Conservation (phyloP, 2,113 vertebrate species). For the Etheostoma spectabile region DNA sequence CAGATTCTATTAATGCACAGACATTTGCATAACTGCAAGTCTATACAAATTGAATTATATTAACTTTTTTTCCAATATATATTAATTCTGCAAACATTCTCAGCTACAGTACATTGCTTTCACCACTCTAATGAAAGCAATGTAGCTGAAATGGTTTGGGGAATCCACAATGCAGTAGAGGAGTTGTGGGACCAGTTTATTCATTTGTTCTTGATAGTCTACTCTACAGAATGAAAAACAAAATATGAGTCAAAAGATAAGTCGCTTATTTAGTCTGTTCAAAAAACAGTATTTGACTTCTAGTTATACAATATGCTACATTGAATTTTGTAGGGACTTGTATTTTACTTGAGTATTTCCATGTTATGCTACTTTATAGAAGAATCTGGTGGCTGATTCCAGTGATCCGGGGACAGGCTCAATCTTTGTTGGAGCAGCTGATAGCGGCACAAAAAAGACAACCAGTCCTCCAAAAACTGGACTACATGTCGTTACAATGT, state of each 20-base stretch:
- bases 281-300: neutral
- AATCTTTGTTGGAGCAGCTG: neutral
- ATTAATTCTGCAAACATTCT: neutral
- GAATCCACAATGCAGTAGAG: neutral
- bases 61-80: neutral
- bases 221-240: neutral
- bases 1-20: neutral
- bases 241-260: neutral
- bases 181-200: neutral
- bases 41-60: neutral
- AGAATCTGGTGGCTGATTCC: neutral
- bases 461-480: neutral
- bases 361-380: neutral
- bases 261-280: neutral
- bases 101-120: slow-evolving; percentile 11
- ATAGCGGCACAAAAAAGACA: neutral
- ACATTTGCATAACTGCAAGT: neutral
- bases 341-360: neutral
- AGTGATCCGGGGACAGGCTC: neutral
- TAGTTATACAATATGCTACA: neutral
- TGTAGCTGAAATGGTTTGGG: neutral
- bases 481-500: neutral
- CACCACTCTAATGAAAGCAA: neutral
- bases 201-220: neutral
- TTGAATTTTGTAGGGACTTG: neutral